phyloP scores from a whole-genome alignment of 2,113 vertebrate genomes.

The Corapipo altera region DNA sequence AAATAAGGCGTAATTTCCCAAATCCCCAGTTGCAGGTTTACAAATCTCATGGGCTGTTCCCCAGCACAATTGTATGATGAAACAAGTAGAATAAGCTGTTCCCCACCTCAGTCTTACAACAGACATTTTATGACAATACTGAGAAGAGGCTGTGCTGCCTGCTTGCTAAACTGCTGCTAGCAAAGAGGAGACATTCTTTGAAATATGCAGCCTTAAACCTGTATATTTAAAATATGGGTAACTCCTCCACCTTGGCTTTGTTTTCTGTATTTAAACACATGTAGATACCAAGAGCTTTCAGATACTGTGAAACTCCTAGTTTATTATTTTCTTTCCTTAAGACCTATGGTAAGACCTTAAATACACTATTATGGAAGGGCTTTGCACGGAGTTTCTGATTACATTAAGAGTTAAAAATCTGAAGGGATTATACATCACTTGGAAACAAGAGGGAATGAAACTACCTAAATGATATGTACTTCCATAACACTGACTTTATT shows the following conservation, averaged over 20 bases:
- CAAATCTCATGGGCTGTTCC: neutral
- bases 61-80: neutral
- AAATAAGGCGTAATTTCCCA: neutral
- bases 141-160: neutral
- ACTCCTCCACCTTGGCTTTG: neutral
- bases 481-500: neutral
- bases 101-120: neutral
- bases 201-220: neutral
- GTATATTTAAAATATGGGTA: neutral
- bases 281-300: neutral
- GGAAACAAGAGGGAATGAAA: neutral
- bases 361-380: neutral
- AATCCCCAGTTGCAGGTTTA: fast-evolving
- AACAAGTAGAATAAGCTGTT: neutral
- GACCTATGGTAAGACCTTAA: neutral
- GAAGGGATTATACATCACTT: neutral
- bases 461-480: neutral
- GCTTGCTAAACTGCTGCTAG: neutral
- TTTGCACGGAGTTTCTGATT: neutral
- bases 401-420: neutral
- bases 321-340: neutral
- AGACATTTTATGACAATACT: neutral
- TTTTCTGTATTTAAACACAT: neutral
- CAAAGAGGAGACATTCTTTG: neutral
- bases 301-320: neutral